Evolutionary conservation across 2,888 invertebrate species (phyloP).

Genomic region (Laspeyria flexula): DNA sequence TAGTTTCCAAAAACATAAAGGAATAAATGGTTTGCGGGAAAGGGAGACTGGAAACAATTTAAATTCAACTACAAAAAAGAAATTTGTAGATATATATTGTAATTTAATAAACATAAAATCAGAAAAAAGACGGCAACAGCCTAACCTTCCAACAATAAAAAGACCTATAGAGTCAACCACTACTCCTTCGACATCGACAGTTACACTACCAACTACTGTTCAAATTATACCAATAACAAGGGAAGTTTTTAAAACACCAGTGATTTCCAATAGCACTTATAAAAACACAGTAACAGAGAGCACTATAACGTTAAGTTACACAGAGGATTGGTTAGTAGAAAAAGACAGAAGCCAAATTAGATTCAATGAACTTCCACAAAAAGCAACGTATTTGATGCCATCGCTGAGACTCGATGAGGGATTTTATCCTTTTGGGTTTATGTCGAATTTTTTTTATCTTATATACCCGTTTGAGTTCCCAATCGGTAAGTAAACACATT

Average conservation of each 20-base stretch:
- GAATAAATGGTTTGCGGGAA: conserved; percentile 61
- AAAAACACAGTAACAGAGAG: conserved; percentile 61
- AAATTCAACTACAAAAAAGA: conserved; percentile 57
- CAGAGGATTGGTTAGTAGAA: conserved; percentile 73
- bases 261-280: conserved; percentile 56
- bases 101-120: conserved; percentile 60
- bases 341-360: conserved; percentile 77
- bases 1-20: conserved; percentile 44
- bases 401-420: conserved; percentile 86
- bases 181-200: conserved; percentile 23
- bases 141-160: conserved; percentile 52
- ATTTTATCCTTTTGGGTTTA: conserved; percentile 87
- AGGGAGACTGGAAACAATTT: conserved; percentile 62
- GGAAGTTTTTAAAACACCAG: conserved; percentile 58
- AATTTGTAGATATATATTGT: conserved; percentile 71
- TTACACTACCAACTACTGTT: conserved; percentile 37
- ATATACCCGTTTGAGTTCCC: conserved; percentile 89
- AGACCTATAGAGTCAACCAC: conserved; percentile 44
- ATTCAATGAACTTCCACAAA: conserved; percentile 78
- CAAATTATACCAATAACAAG: conserved; percentile 72
- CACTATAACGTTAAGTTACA: conserved; percentile 64
- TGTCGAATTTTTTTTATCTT: conserved; percentile 87
- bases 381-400: conserved; percentile 80
- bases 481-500: conserved; percentile 80
- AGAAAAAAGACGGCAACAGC: conserved; percentile 59